Conservation (phyloP, 2,797 vertebrate species). For the Molossus molossus region DNA sequence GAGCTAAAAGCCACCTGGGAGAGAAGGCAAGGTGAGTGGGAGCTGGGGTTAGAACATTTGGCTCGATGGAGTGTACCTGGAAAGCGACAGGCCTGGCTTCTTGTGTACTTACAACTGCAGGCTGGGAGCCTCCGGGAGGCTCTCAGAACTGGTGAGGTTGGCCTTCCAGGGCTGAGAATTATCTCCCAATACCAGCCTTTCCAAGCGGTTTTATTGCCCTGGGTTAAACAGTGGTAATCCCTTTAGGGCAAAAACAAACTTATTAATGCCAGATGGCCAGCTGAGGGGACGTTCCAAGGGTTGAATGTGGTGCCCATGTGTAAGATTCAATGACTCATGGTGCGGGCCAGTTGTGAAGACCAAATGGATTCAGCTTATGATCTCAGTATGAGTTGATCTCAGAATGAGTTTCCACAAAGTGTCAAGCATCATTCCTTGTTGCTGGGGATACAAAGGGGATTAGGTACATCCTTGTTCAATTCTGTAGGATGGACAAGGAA, state of each 20-base stretch:
- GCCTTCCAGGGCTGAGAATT: not conserved
- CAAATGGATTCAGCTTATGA: not conserved
- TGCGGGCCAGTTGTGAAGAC: not conserved
- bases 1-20: not conserved
- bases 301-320: not conserved
- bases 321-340: not conserved
- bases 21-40: not conserved
- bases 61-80: not conserved
- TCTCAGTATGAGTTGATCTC: not conserved
- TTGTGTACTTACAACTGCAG: not conserved
- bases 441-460: not conserved
- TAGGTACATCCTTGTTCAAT: not conserved
- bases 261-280: not conserved
- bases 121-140: slow-evolving; percentile 29
- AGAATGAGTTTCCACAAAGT: not conserved
- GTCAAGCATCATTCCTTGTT: not conserved
- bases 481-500: not conserved
- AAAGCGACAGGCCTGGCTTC: not conserved
- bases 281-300: not conserved
- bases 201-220: not conserved
- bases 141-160: not conserved
- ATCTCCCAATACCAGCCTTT: not conserved
- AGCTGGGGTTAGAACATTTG: not conserved
- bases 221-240: not conserved
- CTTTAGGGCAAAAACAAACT: not conserved